Evolutionary conservation across 2,888 invertebrate genomes (phyloP).

Genomic region (Hesperia comma): DNA sequence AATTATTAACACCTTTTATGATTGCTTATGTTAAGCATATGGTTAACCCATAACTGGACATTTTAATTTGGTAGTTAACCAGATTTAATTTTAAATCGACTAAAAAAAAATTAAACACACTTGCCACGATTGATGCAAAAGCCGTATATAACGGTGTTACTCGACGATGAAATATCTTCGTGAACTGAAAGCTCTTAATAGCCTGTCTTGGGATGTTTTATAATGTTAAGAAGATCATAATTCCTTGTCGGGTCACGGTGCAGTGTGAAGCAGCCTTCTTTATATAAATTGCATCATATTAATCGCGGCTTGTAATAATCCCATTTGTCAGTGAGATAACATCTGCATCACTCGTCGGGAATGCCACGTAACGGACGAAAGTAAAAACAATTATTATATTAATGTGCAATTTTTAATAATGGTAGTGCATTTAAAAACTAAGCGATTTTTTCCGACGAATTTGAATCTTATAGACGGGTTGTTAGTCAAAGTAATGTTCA

Average conservation of each 20-base stretch:
- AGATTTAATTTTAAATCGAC: too few species aligned
- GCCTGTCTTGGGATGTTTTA: conserved; percentile 32
- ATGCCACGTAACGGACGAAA: conserved; percentile 70
- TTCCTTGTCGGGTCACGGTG: conserved; percentile 45
- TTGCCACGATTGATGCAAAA: conserved; percentile 22
- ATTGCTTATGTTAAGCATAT: too few species aligned
- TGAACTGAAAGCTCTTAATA: conserved; percentile 32
- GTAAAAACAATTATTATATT: conserved; percentile 76
- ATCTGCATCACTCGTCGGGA: conserved; percentile 58
- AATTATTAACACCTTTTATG: too few species aligned
- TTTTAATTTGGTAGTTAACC: too few species aligned
- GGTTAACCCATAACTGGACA: too few species aligned
- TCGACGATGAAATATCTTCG: conserved; percentile 24
- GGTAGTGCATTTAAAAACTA: too few species aligned
- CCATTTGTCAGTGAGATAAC: conserved; percentile 72
- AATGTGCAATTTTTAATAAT: conserved; percentile 53
- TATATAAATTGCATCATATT: conserved; percentile 67
- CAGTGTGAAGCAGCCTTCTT: conserved; percentile 52
- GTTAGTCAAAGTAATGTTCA: too few species aligned
- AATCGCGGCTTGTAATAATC: conserved; percentile 67
- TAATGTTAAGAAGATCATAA: conserved; percentile 35
- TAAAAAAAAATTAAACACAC: too few species aligned
- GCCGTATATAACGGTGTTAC: conserved; percentile 15
- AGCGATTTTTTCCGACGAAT: too few species aligned
- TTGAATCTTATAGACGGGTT: too few species aligned